Conservation (phyloP, 2,888 invertebrate species). For the Argynnis bischoffii region DNA sequence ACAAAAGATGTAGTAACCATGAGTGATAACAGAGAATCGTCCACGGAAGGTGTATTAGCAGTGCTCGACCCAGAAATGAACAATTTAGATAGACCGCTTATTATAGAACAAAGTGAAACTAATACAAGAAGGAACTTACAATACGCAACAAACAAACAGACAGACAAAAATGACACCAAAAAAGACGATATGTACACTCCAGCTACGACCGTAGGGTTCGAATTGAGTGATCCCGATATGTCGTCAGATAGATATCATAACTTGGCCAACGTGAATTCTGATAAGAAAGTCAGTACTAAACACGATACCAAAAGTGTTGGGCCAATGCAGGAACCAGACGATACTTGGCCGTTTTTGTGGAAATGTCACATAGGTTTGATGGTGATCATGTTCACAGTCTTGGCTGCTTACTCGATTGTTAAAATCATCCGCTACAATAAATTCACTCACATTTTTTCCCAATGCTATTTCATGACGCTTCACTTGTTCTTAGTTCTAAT, state of each 20-base stretch:
- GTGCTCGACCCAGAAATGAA: constrained; percentile 79
- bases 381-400: constrained; percentile 91
- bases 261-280: constrained; percentile 82
- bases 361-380: constrained; percentile 94
- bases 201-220: constrained; percentile 75
- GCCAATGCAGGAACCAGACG: constrained; percentile 75
- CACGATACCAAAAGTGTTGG: constrained; percentile 67
- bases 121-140: constrained; percentile 78
- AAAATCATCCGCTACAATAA: constrained; percentile 93
- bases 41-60: constrained; percentile 76
- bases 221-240: constrained; percentile 74
- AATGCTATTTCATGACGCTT: constrained; percentile 93
- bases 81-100: constrained; percentile 76
- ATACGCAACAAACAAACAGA: constrained; percentile 67
- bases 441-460: constrained; percentile 92
- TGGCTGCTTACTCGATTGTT: constrained; percentile 92
- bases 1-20: constrained; percentile 76
- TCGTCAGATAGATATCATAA: constrained; percentile 82
- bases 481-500: constrained; percentile 92
- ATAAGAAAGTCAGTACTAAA: constrained; percentile 62
- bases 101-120: constrained; percentile 76
- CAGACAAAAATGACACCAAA: constrained; percentile 61
- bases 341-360: constrained; percentile 93
- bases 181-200: constrained; percentile 65
- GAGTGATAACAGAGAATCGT: constrained; percentile 69